A percentile compares a stretch with the other conserved stretches of the same genome.
These are phyloP conservation scores for Aporophyla nigra DNA, from an alignment of 2,888 invertebrate species.

Conservation along the genomic window DNA sequence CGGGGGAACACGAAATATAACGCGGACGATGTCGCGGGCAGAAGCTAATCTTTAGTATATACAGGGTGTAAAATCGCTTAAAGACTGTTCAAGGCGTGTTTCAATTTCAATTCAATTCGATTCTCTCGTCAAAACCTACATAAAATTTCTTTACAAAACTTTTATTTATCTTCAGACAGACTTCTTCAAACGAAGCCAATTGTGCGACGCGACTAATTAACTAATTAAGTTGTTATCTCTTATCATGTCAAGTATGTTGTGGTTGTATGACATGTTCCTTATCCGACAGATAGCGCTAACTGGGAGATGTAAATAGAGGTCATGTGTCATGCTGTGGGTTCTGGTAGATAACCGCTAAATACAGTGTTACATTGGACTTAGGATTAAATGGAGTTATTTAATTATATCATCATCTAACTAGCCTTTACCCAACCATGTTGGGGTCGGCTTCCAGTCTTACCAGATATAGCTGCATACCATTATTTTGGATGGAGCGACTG, in stretches of 20 bases:
- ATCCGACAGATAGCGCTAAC: conserved; percentile 27
- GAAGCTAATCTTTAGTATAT: no score
- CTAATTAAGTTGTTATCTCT: conserved; percentile 36
- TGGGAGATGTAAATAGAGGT: conserved; percentile 38
- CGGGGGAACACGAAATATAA: no score
- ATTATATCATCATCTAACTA: not conserved
- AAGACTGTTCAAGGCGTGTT: no score
- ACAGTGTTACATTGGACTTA: conserved; percentile 11
- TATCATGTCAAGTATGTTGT: conserved; percentile 18
- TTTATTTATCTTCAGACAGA: not conserved
- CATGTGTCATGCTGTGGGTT: conserved; percentile 42
- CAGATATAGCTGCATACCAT: no score
- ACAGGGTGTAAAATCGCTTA: no score
- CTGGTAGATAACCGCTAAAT: not conserved
- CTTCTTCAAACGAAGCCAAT: conserved; percentile 22
- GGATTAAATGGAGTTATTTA: conserved; percentile 1
- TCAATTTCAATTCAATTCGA: no score
- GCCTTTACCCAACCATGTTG: no score
- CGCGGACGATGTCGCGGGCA: no score
- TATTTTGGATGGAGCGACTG: no score
- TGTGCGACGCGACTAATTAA: conserved; percentile 25
- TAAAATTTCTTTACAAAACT: no score
- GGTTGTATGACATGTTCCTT: conserved; percentile 26
- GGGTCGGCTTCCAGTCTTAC: no score
- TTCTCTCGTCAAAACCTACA: no score